Conservation (phyloP, 2,888 invertebrate genomes). For the Eupeodes latifasciatus region DNA sequence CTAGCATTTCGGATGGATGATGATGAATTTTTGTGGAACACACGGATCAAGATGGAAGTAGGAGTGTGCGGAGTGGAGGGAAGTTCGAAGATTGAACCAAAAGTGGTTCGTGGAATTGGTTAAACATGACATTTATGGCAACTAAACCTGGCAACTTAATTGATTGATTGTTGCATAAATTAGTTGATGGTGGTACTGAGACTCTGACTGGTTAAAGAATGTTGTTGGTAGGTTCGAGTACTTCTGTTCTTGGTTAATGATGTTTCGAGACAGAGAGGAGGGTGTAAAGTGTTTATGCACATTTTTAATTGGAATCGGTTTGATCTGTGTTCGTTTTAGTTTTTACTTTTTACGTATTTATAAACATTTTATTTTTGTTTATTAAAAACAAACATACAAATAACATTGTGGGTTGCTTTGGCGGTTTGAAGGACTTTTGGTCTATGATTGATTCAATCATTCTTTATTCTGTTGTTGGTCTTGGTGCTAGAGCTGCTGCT, state of each 20-base stretch:
- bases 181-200: slow-evolving; percentile 34
- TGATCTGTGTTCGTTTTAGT: background rate
- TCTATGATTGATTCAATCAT: slow-evolving; percentile 32
- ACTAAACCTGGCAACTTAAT: slow-evolving; percentile 69
- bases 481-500: background rate
- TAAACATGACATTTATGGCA: slow-evolving; percentile 73
- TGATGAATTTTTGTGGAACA: slow-evolving; percentile 61
- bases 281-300: slow-evolving; percentile 9
- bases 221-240: background rate
- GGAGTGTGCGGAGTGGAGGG: background rate
- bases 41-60: background rate
- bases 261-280: background rate
- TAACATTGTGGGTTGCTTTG: slow-evolving; percentile 32
- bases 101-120: slow-evolving; percentile 71
- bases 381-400: background rate
- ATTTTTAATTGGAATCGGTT: slow-evolving; percentile 36
- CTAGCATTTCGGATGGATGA: slow-evolving; percentile 41
- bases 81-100: slow-evolving; percentile 45
- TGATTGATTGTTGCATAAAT: slow-evolving; percentile 76
- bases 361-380: background rate
- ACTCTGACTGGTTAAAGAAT: slow-evolving; percentile 12
- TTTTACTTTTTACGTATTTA: background rate
- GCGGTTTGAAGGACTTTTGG: slow-evolving; percentile 41
- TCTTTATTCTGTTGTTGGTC: background rate
- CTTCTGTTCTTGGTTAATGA: background rate